These are phyloP conservation scores for Cecropterus lyciades DNA, from an alignment of 1,140 invertebrate species.

Conservation along the genomic window DNA sequence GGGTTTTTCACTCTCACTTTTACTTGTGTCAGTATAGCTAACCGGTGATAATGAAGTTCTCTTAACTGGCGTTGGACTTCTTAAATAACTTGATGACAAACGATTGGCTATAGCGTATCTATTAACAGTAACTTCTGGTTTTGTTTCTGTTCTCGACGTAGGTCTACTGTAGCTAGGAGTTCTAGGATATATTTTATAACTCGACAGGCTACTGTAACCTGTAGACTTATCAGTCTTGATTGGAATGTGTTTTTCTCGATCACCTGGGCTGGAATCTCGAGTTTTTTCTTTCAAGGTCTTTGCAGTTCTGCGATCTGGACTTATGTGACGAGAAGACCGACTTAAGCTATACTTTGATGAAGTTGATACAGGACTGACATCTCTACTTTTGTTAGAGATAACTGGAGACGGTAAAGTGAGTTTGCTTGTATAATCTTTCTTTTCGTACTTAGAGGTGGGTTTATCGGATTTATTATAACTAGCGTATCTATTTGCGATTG, in stretches of 20 bases:
- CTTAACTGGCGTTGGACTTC: constrained; percentile 65
- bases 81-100: constrained; percentile 68
- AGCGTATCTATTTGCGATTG: constrained; percentile 69
- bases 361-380: constrained; percentile 70
- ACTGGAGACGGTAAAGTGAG: constrained; percentile 55
- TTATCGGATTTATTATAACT: constrained; percentile 62
- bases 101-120: constrained; percentile 73
- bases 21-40: constrained; percentile 51
- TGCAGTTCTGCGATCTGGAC: constrained; percentile 65
- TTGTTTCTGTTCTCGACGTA: constrained; percentile 61
- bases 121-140: constrained; percentile 65
- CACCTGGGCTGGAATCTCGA: constrained; percentile 67
- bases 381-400: constrained; percentile 62
- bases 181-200: constrained; percentile 79
- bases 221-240: constrained; percentile 80
- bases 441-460: constrained; percentile 64
- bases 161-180: constrained; percentile 68
- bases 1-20: constrained; percentile 55
- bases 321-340: constrained; percentile 62
- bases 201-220: constrained; percentile 74
- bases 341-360: constrained; percentile 68
- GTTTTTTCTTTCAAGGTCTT: constrained; percentile 72
- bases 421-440: constrained; percentile 67
- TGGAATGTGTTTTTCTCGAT: constrained; percentile 82
- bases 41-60: constrained; percentile 61